A percentile compares a stretch with the other conserved stretches of the same genome.
Evolutionary conservation across 2,888 invertebrate species (phyloP).

Genomic region (Nemotelus pantherinus): DNA sequence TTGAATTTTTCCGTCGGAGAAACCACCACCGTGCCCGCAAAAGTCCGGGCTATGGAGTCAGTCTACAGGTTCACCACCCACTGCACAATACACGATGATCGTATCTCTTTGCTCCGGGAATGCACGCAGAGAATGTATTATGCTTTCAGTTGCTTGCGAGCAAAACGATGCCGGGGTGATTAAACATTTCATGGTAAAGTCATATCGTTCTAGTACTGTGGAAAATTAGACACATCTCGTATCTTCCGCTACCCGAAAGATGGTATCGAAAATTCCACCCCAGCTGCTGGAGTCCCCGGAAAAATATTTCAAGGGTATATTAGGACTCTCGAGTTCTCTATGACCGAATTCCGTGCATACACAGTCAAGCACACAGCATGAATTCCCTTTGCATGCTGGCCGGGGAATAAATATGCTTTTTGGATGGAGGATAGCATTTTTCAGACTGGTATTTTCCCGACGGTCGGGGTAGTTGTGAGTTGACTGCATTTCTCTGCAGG

Average conservation of each 20-base stretch:
- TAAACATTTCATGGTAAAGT: conserved; percentile 28
- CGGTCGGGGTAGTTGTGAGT: neutral
- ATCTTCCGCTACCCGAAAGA: neutral
- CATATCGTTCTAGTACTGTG: neutral
- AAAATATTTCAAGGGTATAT: neutral
- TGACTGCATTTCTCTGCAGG: conserved; percentile 44
- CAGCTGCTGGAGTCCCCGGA: neutral
- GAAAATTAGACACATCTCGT: neutral
- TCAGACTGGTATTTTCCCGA: neutral
- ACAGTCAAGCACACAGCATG: neutral
- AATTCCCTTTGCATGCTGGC: conserved; percentile 26
- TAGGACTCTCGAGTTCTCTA: conserved; percentile 18
- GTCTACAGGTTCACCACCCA: neutral
- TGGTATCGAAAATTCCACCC: conserved; percentile 4
- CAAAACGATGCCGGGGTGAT: conserved; percentile 13
- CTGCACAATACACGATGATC: neutral
- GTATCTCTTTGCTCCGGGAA: neutral
- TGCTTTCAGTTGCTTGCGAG: neutral
- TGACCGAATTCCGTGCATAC: neutral
- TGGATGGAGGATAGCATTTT: conserved; percentile 9
- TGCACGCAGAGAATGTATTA: neutral
- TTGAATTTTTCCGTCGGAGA: conserved; percentile 43
- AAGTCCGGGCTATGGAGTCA: neutral
- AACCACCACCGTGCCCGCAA: conserved; percentile 8
- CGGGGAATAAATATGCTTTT: neutral